Base-by-base conservation (phyloP, 2,797 vertebrate species). In the Poecilia velifera region DNA sequence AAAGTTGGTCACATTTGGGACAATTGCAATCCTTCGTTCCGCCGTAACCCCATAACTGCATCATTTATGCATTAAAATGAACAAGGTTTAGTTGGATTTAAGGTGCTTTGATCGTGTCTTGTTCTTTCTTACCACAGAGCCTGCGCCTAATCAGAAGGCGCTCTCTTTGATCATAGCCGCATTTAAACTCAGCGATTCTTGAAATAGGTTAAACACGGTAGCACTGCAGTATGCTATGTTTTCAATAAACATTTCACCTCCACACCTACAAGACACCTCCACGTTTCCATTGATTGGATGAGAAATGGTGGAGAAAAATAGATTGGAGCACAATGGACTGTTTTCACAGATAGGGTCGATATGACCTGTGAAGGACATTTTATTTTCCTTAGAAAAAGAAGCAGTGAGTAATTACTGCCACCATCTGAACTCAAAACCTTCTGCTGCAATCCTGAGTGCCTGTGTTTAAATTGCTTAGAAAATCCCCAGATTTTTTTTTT, bases 181-280 rank as follows among this genome's bases (percentile, higher is more conserved):
- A 72, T 59, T 68, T 41, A 8, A 71, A n/a, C 77, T 80, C 47
- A 73, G 8, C 46, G 28, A 64, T 49, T 84, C 66, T 87, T 75
- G 18, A 86, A 79, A 84, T 10, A 72, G 66, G 46, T 28, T 80
- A 74, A 86, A 83, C 41, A 28, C n/a, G 9, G 25, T 34, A 43
- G 46, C 51, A 39, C 13, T 70, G 73, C 74, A 73, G 41, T 47
- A 53, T 76, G 73, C 14, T 62, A 25, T 76, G 76, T 78, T 85
- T 76, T 81, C 46, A 78, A 79, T 84, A 73, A 83, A 78, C 77
- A 82, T 78, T 87, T 87, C 76, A 79, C 66, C 36, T 71, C 51
- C 31, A 62, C 31, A 28, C 41, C n/a, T 59, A 57, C 68, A 81
- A 79, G 72, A 84, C 41, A 72, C 22, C 22, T 49, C 14, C 28